Conservation (phyloP, 1,140 invertebrate species). For the Lanistes nyassanus region DNA sequence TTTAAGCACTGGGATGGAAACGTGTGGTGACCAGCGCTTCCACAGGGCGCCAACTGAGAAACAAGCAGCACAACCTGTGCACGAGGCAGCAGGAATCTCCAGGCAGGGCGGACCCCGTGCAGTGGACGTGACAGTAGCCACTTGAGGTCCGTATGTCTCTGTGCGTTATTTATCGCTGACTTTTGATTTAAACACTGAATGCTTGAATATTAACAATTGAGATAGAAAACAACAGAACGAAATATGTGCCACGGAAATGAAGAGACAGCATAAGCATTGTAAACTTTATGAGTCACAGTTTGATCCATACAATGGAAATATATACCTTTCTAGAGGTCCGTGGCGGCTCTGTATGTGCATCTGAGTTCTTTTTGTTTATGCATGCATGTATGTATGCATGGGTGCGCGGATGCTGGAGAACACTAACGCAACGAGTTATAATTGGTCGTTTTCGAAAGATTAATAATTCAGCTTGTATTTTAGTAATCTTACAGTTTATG, state of each 20-base stretch:
- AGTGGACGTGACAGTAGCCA: too few species aligned
- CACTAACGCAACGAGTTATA: too few species aligned
- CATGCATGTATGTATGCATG: background rate
- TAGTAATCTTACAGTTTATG: too few species aligned
- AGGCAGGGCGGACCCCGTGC: too few species aligned
- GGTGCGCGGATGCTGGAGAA: background rate
- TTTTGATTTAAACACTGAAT: background rate
- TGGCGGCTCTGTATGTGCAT: conserved; percentile 17
- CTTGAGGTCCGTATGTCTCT: too few species aligned
- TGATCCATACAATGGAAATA: background rate
- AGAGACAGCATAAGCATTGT: background rate
- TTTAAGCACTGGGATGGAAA: too few species aligned
- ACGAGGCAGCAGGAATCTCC: too few species aligned
- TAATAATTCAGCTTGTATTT: too few species aligned
- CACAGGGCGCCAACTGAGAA: too few species aligned
- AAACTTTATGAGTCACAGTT: background rate
- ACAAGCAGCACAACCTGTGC: too few species aligned
- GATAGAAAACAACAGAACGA: background rate
- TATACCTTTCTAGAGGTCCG: background rate
- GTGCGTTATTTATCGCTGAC: background rate
- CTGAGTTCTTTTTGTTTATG: conserved; percentile 5
- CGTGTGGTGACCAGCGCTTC: too few species aligned
- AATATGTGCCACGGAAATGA: background rate
- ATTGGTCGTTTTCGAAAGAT: too few species aligned
- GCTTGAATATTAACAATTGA: background rate